Conservation (phyloP, 92 coral and sea anemone genomes). For the Palythoa caribaeorum region DNA sequence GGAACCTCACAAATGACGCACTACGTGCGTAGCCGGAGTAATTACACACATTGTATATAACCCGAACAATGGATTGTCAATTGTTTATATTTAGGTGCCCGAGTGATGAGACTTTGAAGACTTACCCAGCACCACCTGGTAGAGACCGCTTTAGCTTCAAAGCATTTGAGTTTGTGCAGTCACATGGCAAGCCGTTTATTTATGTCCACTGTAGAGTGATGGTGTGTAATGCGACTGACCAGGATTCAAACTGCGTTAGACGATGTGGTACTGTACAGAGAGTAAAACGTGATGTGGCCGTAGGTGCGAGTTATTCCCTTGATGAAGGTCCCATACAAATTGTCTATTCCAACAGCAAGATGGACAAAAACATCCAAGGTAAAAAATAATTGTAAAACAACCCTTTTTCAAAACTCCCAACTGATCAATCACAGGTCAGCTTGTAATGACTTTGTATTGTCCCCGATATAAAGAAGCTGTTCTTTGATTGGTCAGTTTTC, state of each 20-base stretch:
- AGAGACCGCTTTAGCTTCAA: slow-evolving; percentile 36
- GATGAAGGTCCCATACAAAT: slow-evolving; percentile 35
- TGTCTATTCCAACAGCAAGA: neutral
- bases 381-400: neutral
- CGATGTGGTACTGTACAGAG: neutral
- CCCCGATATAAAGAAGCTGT: too few relatives aligned
- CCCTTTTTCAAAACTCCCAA: neutral
- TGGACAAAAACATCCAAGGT: neutral
- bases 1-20: neutral
- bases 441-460: neutral
- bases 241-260: slow-evolving; percentile 3
- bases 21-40: too few relatives aligned
- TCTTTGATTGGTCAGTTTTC: too few relatives aligned
- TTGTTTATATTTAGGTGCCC: neutral
- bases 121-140: slow-evolving; percentile 14
- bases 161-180: slow-evolving; percentile 28
- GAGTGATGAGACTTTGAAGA: slow-evolving; percentile 5
- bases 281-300: neutral
- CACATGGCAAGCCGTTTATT: slow-evolving; percentile 16
- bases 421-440: neutral
- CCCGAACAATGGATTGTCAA: neutral
- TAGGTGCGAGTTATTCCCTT: slow-evolving; percentile 20
- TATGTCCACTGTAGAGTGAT: slow-evolving; percentile 45
- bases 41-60: neutral
- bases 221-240: slow-evolving; percentile 37